Base-by-base conservation (phyloP, 2,797 vertebrate genomes). In the Melanotaenia parkinsoni region DNA sequence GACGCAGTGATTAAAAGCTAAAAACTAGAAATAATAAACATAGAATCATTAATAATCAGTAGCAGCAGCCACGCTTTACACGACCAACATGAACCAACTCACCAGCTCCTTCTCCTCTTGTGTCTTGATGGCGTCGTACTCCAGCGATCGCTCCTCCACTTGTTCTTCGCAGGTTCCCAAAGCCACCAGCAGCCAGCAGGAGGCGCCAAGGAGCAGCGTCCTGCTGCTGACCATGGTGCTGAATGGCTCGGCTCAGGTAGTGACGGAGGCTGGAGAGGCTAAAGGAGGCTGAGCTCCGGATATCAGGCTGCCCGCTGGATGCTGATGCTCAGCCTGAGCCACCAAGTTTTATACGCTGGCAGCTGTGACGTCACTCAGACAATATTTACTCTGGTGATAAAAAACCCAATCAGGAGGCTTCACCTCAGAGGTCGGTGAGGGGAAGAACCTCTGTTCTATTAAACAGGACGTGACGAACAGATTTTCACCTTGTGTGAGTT, bases 151-250 rank as follows among this genome's bases (percentile, higher is more conserved):
- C 63, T 80, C 70, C 45, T 77, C 33, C 0, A 30, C 35, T 22
- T 30, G 45, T 53, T 67, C 73, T 38, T 82, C 63, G 1, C 82
- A 76, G 65, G 58, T 47, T 26, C 72, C 72, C 10, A 69, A 22
- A 38, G 0, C 65, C n/a, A 77, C 64, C 56, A 82, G 74, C 75
- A 86, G 78, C 76, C 87, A 88, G 59, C 82, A 86, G 64, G 84
- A 74, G 72, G 82, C 75, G 35, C 77, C 2, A 33, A 88, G 62
- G 58, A 88, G 80, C 80, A 85, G 74, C 56, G 80, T 68, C 57
- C 69, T 63, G 70, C 76, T 5, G 2, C 43, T 61, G 59, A 83
- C 73, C 86, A 86, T 86, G 54, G 47, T 22, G 69, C 62, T 40
- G 54, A 61, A 1, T 8, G 53, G 64, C 58, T 60, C 12, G 3